phyloP scores from a whole-genome alignment of 2,797 vertebrate genomes.

The Amphiprion clarkii region DNA sequence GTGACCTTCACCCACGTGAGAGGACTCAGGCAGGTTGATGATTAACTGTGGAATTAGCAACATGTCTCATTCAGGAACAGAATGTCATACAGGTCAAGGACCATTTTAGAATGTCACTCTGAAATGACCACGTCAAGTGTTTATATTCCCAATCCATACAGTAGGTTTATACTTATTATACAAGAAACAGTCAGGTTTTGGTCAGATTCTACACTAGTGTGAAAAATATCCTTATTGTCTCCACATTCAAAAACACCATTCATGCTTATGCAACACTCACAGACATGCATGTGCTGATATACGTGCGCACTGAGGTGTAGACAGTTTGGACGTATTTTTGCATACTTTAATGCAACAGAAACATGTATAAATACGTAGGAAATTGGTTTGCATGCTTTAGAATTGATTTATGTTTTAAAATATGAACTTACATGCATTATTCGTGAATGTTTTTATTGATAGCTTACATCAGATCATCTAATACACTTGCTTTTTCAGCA shows the following conservation, averaged over 20 bases:
- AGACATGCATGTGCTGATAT: neutral
- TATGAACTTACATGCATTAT: neutral
- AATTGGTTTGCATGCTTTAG: neutral
- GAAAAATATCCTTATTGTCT: neutral
- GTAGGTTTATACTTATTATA: neutral
- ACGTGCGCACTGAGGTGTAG: neutral
- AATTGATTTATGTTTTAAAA: neutral
- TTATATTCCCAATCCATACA: neutral
- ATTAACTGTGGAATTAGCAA: conserved; percentile 80
- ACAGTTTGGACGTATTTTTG: neutral
- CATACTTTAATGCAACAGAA: neutral
- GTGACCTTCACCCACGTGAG: conserved; percentile 82
- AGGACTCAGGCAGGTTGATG: conserved; percentile 71
- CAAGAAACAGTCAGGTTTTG: rapidly evolving
- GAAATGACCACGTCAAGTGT: neutral
- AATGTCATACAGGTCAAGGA: conserved; percentile 73
- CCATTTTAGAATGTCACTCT: conserved; percentile 27
- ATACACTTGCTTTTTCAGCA: neutral
- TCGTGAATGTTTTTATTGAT: neutral
- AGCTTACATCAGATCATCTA: neutral
- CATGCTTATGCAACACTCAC: conserved; percentile 12
- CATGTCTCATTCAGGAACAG: conserved; percentile 72
- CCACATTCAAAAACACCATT: neutral
- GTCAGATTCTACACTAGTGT: neutral
- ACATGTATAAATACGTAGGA: neutral